Conservation (phyloP, 1,140 invertebrate species). For the Musca vetustissima region DNA sequence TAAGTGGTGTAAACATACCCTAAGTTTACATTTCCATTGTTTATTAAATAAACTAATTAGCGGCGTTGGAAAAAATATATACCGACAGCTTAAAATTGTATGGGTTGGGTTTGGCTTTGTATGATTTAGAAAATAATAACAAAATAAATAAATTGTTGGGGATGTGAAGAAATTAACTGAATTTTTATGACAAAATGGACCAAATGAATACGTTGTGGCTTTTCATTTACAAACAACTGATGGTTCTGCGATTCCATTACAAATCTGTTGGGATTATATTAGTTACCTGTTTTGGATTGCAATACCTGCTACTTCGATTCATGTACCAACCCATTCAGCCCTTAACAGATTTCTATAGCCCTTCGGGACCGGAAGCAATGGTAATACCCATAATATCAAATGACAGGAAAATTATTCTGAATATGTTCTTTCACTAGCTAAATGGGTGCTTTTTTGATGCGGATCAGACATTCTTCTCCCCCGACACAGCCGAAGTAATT, state of each 20-base stretch:
- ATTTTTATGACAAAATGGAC: too few relatives aligned
- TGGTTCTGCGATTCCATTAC: slow-evolving; percentile 1
- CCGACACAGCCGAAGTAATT: background rate
- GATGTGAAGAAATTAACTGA: too few relatives aligned
- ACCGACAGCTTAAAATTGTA: too few relatives aligned
- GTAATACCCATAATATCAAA: background rate
- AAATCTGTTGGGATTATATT: background rate
- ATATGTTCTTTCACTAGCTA: background rate
- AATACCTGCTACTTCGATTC: background rate
- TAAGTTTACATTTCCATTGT: too few relatives aligned
- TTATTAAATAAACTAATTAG: too few relatives aligned
- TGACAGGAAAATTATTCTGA: background rate
- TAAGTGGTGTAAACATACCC: too few relatives aligned
- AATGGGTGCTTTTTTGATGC: slow-evolving; percentile 11
- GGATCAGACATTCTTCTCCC: slow-evolving; percentile 6
- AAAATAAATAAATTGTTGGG: too few relatives aligned
- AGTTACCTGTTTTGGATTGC: background rate
- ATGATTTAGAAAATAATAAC: too few relatives aligned
- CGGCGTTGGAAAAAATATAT: too few relatives aligned
- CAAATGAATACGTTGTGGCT: background rate
- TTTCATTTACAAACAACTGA: background rate
- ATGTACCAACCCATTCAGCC: slow-evolving; percentile 3
- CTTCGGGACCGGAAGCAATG: background rate
- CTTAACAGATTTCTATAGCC: background rate
- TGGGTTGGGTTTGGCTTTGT: too few relatives aligned